Evolutionary conservation across 2,888 invertebrate genomes (phyloP).

Genomic region (Alsophila aescularia): DNA sequence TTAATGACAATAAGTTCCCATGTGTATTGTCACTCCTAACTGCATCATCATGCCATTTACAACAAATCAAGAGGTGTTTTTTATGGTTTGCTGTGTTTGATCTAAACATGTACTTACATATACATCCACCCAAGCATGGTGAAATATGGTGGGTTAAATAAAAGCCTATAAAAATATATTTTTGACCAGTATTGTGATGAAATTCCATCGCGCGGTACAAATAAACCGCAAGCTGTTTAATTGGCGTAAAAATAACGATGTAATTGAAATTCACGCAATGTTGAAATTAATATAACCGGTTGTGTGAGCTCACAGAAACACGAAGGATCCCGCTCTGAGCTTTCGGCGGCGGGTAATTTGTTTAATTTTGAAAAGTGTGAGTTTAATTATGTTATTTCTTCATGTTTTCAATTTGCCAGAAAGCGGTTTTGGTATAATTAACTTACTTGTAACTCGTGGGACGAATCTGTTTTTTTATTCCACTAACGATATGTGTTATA

Average conservation of each 20-base stretch:
- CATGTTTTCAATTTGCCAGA: neutral
- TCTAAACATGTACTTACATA: too few relatives aligned
- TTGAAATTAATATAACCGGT: constrained; percentile 40
- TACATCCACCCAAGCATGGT: too few relatives aligned
- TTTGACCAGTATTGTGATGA: constrained; percentile 42
- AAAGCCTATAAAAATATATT: constrained; percentile 27
- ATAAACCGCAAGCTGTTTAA: constrained; percentile 66
- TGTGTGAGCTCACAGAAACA: constrained; percentile 14
- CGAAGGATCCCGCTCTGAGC: constrained; percentile 9
- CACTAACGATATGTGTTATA: too few relatives aligned
- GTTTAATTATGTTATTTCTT: neutral
- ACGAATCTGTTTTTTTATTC: too few relatives aligned
- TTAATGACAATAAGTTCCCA: too few relatives aligned
- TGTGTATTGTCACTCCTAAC: too few relatives aligned
- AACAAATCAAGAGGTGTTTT: too few relatives aligned
- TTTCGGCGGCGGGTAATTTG: constrained; percentile 6
- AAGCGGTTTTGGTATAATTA: neutral
- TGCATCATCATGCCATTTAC: too few relatives aligned
- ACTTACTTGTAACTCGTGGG: too few relatives aligned
- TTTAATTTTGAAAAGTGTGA: constrained; percentile 7
- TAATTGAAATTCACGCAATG: constrained; percentile 64
- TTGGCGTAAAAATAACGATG: constrained; percentile 81
- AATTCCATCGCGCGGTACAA: constrained; percentile 50
- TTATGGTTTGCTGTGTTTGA: too few relatives aligned
- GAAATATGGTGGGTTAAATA: constrained; percentile 7